These are phyloP conservation scores for Euproctis similis DNA, from an alignment of 2,888 invertebrate species.

Conservation along the genomic window DNA sequence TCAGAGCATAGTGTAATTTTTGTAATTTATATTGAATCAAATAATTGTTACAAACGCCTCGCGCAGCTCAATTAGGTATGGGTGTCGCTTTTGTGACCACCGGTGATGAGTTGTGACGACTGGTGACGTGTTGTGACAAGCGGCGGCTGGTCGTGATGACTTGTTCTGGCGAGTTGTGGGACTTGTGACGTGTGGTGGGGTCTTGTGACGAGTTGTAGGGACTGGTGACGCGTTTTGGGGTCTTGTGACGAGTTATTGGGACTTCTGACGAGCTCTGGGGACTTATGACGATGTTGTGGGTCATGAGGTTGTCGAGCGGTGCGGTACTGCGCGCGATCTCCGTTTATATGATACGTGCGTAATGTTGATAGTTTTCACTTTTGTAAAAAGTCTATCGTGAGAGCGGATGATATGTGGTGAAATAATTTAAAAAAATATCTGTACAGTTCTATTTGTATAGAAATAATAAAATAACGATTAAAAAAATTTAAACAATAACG, in stretches of 20 bases:
- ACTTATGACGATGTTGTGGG: not conserved
- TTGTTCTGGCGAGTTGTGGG: too few species aligned
- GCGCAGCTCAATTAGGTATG: constrained; percentile 25
- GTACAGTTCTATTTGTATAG: constrained; percentile 79
- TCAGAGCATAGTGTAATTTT: constrained; percentile 36
- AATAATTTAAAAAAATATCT: constrained; percentile 74
- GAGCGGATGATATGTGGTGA: constrained; percentile 70
- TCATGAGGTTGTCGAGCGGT: too few species aligned
- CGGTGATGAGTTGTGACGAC: not conserved
- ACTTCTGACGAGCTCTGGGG: too few species aligned
- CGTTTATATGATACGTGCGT: constrained; percentile 60
- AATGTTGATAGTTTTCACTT: constrained; percentile 76
- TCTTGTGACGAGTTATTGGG: too few species aligned
- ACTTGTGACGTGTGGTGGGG: too few species aligned
- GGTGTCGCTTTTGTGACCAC: constrained; percentile 7
- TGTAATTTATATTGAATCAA: constrained; percentile 26
- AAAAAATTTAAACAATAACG: constrained; percentile 62
- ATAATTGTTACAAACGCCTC: constrained; percentile 21
- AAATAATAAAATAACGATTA: constrained; percentile 77
- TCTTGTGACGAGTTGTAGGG: too few species aligned
- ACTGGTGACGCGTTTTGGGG: too few species aligned
- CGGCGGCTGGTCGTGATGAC: too few species aligned
- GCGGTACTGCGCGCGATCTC: constrained; percentile 52
- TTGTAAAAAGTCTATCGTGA: constrained; percentile 77
- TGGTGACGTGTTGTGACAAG: too few species aligned